These are phyloP conservation scores for Galeopsomyia nigrocyanea DNA, from an alignment of 2,888 invertebrate genomes.

Conservation along the genomic window DNA sequence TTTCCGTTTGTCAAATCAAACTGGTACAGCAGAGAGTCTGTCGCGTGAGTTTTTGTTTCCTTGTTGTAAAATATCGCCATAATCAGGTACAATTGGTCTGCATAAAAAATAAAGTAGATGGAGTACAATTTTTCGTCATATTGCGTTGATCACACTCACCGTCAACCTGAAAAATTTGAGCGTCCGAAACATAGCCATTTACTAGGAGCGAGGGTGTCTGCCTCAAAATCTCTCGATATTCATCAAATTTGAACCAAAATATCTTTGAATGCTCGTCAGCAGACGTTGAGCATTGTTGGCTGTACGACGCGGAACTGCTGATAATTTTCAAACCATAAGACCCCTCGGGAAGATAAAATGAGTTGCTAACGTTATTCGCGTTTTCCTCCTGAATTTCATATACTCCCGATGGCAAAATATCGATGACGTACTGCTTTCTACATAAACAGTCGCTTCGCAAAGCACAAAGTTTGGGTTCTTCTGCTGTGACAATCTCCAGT, in stretches of 20 bases:
- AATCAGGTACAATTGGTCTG: constrained; percentile 55
- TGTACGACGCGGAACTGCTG: constrained; percentile 52
- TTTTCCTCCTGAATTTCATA: constrained; percentile 45
- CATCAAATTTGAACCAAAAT: constrained; percentile 50
- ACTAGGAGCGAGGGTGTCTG: constrained; percentile 33
- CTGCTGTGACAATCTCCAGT: constrained; percentile 52
- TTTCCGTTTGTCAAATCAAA: constrained; percentile 49
- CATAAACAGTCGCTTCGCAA: constrained; percentile 55
- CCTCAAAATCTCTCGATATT: neutral
- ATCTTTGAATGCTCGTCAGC: constrained; percentile 51
- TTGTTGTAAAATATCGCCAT: constrained; percentile 59
- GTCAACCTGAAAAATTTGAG: constrained; percentile 47
- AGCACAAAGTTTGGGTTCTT: constrained; percentile 53
- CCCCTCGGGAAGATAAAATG: constrained; percentile 51
- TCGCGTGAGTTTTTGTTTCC: constrained; percentile 48
- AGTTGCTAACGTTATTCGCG: constrained; percentile 45
- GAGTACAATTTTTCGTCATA: neutral
- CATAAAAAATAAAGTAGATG: constrained; percentile 21
- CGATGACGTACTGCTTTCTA: constrained; percentile 51
- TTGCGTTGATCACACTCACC: constrained; percentile 15
- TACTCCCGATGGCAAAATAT: constrained; percentile 45
- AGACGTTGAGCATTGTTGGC: constrained; percentile 47
- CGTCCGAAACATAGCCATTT: constrained; percentile 57
- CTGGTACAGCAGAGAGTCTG: constrained; percentile 56
- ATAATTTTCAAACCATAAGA: constrained; percentile 52